Base-by-base conservation (phyloP, 2,113 vertebrate genomes). In the Poicephalus gulielmi region DNA sequence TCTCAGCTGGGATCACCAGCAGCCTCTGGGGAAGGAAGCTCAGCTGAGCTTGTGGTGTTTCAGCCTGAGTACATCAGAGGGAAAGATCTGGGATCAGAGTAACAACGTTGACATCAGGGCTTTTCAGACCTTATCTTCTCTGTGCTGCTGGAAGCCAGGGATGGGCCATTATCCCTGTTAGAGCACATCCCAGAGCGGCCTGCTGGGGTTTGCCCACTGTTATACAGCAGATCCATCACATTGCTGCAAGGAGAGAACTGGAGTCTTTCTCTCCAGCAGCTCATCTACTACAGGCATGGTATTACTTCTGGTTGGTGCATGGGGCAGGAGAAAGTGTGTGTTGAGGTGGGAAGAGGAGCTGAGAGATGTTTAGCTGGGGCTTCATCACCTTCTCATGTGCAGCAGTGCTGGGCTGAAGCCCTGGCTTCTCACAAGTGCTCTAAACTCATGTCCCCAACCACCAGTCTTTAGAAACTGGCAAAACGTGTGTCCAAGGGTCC, bases 221-320 rank as follows among this genome's bases (percentile, higher is more conserved):
- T 15, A 19, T 25, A 5, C 49, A 63, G 86, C 76, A 83, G 30
- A 25, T n/a, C 43, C 0, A 0, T 30, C 1, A 0, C 6, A 7
- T 23, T 37, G 41, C 77, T 86, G 41, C 1, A 1, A 24, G 27
- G 33, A 77, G 13, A 33, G 22, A 0, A 1, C 30, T 17, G 57
- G 31, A 68, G 15, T 1, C 6, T 24, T 31, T 39, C 28, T 28
- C 66, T 49, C 55, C 50, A 33, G 63, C 44, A 52, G 23, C 44
- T 47, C 37, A 10, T 30, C 39, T 49, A 1, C 28, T 16, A 0
- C 6, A 25, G 74, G 6, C 24, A 16, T 2, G 1, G 23, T 25
- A 1, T 52, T n/a, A 3, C 20, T 37, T 24, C 55, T 19, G 11
- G 7, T 15, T 1, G 1, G 17, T 11, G 3, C 25, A 1, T 0